Conservation (phyloP, 2,797 vertebrate genomes). For the Phataginus tricuspis region DNA sequence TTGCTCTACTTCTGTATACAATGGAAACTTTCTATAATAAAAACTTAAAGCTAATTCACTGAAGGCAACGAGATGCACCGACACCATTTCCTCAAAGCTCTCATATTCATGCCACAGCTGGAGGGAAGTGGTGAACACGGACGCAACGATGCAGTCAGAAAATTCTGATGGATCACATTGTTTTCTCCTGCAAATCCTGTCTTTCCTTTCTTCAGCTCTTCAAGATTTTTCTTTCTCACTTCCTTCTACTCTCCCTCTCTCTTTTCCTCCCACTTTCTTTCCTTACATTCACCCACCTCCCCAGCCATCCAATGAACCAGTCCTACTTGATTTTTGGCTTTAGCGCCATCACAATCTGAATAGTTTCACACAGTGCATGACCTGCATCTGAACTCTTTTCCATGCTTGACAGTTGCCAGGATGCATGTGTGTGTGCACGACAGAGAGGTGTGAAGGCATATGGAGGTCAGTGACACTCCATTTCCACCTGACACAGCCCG, state of each 20-base stretch:
- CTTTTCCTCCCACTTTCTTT: not conserved
- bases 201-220: not conserved
- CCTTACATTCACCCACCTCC: not conserved
- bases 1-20: not conserved
- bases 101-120: not conserved
- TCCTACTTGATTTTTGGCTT: not conserved
- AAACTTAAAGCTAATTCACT: not conserved
- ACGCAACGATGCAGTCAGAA: not conserved
- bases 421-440: not conserved
- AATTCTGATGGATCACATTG: not conserved
- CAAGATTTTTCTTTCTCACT: not conserved
- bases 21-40: slow-evolving; percentile 2
- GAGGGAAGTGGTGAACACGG: not conserved
- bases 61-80: not conserved
- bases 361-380: not conserved
- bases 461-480: not conserved
- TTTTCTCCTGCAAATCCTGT: not conserved
- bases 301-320: not conserved
- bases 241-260: not conserved
- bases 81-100: not conserved
- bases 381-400: not conserved
- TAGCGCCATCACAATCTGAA: not conserved
- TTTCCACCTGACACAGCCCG: not conserved
- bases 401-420: not conserved
- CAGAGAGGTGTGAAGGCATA: not conserved